A percentile compares a stretch with the other conserved stretches of the same genome.
phyloP scores from a whole-genome alignment of 2,797 vertebrate species.

The Urosaurus nigricauda region DNA sequence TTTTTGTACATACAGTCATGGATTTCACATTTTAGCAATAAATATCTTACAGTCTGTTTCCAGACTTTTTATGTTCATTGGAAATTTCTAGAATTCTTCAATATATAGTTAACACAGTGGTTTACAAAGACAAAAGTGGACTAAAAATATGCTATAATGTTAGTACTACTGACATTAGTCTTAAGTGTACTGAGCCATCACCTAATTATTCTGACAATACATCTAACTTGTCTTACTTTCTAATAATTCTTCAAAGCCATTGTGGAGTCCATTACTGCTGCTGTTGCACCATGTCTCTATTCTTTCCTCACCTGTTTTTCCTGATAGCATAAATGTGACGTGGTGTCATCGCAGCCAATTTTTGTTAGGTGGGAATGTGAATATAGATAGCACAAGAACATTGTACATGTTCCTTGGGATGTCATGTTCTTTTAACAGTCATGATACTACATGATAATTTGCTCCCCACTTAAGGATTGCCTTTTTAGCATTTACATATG shows the following conservation, averaged over 20 bases:
- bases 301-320: not conserved
- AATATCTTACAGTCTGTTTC: not conserved
- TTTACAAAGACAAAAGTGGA: not conserved
- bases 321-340: not conserved
- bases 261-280: not conserved
- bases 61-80: not conserved
- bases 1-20: too few species aligned
- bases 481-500: not conserved
- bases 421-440: not conserved
- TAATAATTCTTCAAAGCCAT: not conserved
- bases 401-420: not conserved
- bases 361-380: not conserved
- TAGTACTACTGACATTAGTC: not conserved
- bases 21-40: not conserved
- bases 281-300: not conserved
- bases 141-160: not conserved
- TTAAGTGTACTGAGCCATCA: not conserved
- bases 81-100: not conserved
- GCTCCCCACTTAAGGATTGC: not conserved
- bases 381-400: not conserved
- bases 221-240: not conserved
- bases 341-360: not conserved
- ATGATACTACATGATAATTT: not conserved
- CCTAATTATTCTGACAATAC: not conserved
- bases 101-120: not conserved